Evolutionary conservation across 2,888 invertebrate species (phyloP), one percentile per base, ranked within the genome.

Genomic region (Ornithoptera alexandrae): DNA sequence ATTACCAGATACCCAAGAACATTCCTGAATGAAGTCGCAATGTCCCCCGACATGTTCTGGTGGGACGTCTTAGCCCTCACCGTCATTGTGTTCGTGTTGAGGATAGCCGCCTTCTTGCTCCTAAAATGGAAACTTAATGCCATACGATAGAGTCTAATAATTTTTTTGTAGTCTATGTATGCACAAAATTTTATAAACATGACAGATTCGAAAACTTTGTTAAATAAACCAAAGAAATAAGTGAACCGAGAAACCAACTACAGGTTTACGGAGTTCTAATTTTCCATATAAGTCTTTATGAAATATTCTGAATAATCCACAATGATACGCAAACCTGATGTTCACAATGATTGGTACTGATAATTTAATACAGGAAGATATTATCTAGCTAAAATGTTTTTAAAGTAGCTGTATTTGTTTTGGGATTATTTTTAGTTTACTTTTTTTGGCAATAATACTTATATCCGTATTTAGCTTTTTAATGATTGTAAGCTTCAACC

Each of bases 21-120:
- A 81, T 97, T 99, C 84, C 92, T 99, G 42, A 92, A 94, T 8
- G 96, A 97, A 79, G 95, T 98, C 67, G 96, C 97, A 67, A 95
- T 97, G 94, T 89, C 93, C 0, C 95, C 95, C 0, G 95, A 97
- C 82, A 95, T 96, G 83, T 98, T 97, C 85, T 96, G 96, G 95
- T 95, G 95, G 78, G 97, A 98, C 81, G 93, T 97, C 39, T 89
- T 95, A 24, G 97, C 96, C 0, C 93, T 98, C 24, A 83, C 94
- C 42, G 80, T 94, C 36, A 96, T 96, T 75, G 93, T 97, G 60
- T 74, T 97, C 50, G 75, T 95, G 17, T 91, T 96, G 20, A 93
- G 97, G 77, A 84, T 94, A 18, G 82, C 93, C 0, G 95, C 97
- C 0, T 97, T 95, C 84, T 80, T 96, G 15, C 93, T 97, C 58